These are phyloP conservation scores for Leptoteleia sp. DNA, from an alignment of 1,140 invertebrate species.

Conservation along the genomic window DNA sequence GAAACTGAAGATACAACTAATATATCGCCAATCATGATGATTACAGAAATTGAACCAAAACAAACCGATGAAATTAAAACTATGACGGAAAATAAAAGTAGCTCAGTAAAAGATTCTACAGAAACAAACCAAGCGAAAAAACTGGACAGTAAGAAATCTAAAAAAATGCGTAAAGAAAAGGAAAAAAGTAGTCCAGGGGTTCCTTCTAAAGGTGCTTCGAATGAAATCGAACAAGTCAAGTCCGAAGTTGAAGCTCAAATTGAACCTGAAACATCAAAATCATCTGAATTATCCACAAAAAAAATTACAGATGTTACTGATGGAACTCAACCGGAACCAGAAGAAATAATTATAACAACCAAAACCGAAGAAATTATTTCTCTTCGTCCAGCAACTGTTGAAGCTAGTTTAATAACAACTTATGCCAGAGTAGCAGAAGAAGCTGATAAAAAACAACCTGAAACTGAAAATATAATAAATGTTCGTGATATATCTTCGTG, in stretches of 20 bases:
- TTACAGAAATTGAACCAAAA: slow-evolving; percentile 32
- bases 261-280: slow-evolving; percentile 3
- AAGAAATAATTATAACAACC: slow-evolving; percentile 33
- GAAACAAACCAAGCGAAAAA: not conserved
- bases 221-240: slow-evolving; percentile 9
- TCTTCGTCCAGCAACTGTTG: slow-evolving; percentile 74
- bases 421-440: slow-evolving; percentile 69
- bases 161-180: slow-evolving; percentile 4
- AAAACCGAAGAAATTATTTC: slow-evolving; percentile 70
- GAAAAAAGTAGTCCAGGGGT: too few relatives aligned
- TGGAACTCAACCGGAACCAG: slow-evolving; percentile 47
- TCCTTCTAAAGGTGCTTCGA: too few relatives aligned
- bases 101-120: not conserved
- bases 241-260: slow-evolving; percentile 2
- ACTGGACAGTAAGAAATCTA: slow-evolving; percentile 16
- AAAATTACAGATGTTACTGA: slow-evolving; percentile 19
- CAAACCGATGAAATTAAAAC: slow-evolving; percentile 12
- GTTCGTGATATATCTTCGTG: not conserved
- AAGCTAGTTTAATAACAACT: slow-evolving; percentile 74
- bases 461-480: slow-evolving; percentile 24
- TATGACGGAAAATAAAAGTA: slow-evolving; percentile 1
- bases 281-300: not conserved
- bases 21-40: slow-evolving; percentile 45
- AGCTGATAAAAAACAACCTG: slow-evolving; percentile 10
- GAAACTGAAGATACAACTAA: too few relatives aligned